Evolutionary conservation across 2,797 vertebrate genomes (phyloP).

Genomic region (Leptodactylus fallax): DNA sequence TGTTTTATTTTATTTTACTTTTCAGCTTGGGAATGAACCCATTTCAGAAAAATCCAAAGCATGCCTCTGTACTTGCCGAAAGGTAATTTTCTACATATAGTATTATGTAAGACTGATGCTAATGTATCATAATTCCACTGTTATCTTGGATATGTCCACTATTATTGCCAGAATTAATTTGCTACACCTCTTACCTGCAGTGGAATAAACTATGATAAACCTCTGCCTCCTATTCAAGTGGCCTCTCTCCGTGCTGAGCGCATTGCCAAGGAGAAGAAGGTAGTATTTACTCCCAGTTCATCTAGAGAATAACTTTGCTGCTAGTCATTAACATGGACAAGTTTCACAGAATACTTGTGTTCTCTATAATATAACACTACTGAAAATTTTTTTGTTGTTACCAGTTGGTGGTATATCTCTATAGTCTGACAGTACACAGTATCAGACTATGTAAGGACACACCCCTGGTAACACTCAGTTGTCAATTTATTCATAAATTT

Average conservation of each 20-base stretch:
- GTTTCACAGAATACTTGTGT: too few relatives aligned
- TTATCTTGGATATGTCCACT: background rate
- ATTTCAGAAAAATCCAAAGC: conserved; percentile 96
- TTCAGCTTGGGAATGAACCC: conserved; percentile 92
- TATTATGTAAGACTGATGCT: background rate
- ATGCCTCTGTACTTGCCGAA: conserved; percentile 90
- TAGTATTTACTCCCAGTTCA: conserved; percentile 62
- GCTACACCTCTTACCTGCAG: conserved; percentile 66
- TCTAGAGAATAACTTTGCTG: too few relatives aligned
- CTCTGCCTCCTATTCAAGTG: conserved; percentile 90
- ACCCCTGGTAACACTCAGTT: too few relatives aligned
- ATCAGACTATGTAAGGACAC: too few relatives aligned
- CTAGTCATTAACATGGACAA: too few relatives aligned
- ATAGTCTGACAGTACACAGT: too few relatives aligned
- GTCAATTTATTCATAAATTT: too few relatives aligned
- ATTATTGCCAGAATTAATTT: background rate
- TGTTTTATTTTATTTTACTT: conserved; percentile 48
- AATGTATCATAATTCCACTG: background rate
- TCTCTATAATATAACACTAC: too few relatives aligned
- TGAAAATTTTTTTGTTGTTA: too few relatives aligned
- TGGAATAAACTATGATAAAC: conserved; percentile 93
- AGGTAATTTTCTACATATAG: conserved; percentile 74
- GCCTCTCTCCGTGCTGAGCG: conserved; percentile 91
- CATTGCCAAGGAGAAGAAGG: conserved; percentile 96
- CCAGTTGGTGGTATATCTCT: too few relatives aligned